A percentile compares a stretch with the other conserved stretches of the same genome.
Conservation (phyloP, 2,888 invertebrate genomes). For the Tenodera sinensis region DNA sequence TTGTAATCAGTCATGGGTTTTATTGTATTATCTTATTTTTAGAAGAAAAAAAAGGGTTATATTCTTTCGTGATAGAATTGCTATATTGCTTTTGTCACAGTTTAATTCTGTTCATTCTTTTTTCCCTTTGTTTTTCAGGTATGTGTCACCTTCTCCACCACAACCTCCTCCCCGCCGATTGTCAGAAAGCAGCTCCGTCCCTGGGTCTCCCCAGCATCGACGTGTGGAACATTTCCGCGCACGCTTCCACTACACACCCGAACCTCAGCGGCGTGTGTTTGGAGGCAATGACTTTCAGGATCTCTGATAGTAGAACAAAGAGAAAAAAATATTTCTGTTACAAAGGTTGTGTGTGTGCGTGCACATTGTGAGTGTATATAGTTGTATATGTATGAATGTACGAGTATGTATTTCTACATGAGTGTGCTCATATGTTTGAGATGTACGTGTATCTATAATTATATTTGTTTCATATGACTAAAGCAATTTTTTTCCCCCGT, state of each 20-base stretch:
- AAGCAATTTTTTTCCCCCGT: background rate
- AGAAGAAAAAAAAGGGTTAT: no score
- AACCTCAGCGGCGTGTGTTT: conserved; percentile 44
- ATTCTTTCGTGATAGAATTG: no score
- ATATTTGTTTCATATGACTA: background rate
- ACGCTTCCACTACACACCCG: conserved; percentile 51
- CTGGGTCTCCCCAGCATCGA: conserved; percentile 63
- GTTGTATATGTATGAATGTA: background rate
- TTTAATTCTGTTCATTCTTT: background rate
- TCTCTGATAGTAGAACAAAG: conserved; percentile 13
- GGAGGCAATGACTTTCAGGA: conserved; percentile 37
- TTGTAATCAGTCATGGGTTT: no score
- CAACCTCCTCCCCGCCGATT: conserved; percentile 60
- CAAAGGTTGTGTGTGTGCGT: background rate
- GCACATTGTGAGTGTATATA: background rate
- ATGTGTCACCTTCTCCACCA: conserved; percentile 58
- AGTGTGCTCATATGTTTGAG: background rate
- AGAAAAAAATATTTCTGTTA: background rate
- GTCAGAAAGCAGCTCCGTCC: conserved; percentile 64
- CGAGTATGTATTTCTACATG: background rate
- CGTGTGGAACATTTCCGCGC: conserved; percentile 49
- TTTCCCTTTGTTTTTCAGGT: conserved; percentile 43
- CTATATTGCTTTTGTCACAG: no score
- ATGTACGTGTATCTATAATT: background rate
- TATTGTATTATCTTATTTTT: no score